These are phyloP conservation scores for Acanthoscelides obtectus DNA, from an alignment of 2,888 invertebrate species.

Conservation along the genomic window DNA sequence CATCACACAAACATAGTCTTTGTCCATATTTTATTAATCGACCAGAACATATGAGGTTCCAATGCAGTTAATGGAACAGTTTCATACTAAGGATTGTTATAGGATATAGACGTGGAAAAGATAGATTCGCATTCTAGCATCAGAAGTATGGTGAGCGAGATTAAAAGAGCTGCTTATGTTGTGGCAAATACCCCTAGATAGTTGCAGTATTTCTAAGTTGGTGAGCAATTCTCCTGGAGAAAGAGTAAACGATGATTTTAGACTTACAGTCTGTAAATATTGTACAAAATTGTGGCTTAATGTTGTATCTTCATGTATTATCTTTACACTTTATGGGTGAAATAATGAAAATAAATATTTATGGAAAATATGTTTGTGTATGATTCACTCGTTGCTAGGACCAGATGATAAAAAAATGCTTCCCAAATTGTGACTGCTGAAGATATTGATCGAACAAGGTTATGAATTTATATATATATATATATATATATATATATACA, in stretches of 20 bases:
- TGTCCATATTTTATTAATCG: too few species aligned
- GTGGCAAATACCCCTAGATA: constrained; percentile 9
- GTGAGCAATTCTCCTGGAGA: neutral
- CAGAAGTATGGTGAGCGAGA: constrained; percentile 20
- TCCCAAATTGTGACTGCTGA: too few species aligned
- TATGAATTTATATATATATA: too few species aligned
- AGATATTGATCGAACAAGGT: too few species aligned
- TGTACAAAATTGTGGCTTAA: neutral
- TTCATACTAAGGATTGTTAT: neutral
- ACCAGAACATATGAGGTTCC: too few species aligned
- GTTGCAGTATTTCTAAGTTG: neutral
- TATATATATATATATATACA: too few species aligned
- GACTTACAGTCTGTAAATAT: neutral
- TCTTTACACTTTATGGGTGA: neutral
- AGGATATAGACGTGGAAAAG: constrained; percentile 8
- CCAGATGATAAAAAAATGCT: too few species aligned
- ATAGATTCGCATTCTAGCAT: constrained; percentile 20
- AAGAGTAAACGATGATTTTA: neutral
- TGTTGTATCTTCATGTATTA: neutral
- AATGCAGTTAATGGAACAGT: neutral
- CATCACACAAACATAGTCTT: too few species aligned
- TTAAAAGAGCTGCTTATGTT: constrained; percentile 22
- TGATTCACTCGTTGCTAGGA: too few species aligned
- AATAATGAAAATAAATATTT: neutral
- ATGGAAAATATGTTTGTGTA: too few species aligned